Base-by-base conservation (phyloP, 2,797 vertebrate species). In the Coranthus polyacanthus region DNA sequence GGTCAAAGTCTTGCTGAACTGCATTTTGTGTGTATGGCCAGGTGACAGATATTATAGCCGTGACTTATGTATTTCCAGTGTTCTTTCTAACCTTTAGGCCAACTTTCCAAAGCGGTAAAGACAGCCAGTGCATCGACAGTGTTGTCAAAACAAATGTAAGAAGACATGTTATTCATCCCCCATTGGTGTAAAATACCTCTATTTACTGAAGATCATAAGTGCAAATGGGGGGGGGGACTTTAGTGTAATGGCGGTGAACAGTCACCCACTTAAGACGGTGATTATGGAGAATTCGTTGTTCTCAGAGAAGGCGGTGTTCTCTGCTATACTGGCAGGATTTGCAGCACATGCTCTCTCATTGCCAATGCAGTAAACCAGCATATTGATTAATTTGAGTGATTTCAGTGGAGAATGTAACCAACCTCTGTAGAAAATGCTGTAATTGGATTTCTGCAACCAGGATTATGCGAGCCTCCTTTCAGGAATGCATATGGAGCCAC, bases 301-400 rank as follows among this genome's bases (percentile, higher is more conserved):
- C 13, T 12, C 7, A 13, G 24, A 39, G 69, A 62, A 16, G n/a
- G 12, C 3, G 36, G 36, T 11, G 38, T 63, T 63, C n/a, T 20
- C 34, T 49, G 22, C 53, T 64, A 11, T 20, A 37, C 73, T 70
- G 51, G 49, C 53, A 71, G 71, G 68, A 82, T 82, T 82, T 85
- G 74, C 67, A 63, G 83, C 68, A 46, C 69, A 32, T 10, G 41
- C 53, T 46, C 49, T 45, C 82, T 72, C 74, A 81, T 76, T 69
- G 72, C 79, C 46, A 47, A 65, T 79, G 87, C 84, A 64, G 65
- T 50, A 78, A 82, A 77, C 45, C 49, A 1, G 65, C 81, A 79
- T 86, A 91, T 88, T 89, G 89, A 91, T 92, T 90, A 63, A 85
- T 87, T 80, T 73, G 67, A 85, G 79, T 74, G 86, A 92, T 92